A percentile compares a stretch with the other conserved stretches of the same genome.
Evolutionary conservation across 2,113 vertebrate species (phyloP).

Genomic region (Erinaceus europaeus): DNA sequence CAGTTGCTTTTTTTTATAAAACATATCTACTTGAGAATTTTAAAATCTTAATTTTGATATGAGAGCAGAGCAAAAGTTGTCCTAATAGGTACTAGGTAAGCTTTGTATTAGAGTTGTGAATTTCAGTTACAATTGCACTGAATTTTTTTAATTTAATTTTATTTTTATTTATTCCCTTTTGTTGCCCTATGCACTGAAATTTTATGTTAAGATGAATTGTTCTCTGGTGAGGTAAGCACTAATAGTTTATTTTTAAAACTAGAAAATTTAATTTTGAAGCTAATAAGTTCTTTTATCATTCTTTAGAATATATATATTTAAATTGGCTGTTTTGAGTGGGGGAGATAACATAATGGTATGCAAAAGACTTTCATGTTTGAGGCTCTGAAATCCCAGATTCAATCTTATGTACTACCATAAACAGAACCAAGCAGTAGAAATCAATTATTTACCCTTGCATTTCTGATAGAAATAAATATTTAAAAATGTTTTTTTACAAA

Average conservation of each 20-base stretch:
- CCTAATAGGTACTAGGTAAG: not conserved
- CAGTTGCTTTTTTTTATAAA: not conserved
- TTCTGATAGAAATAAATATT: too few species aligned
- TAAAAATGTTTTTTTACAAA: too few species aligned
- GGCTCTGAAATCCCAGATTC: too few species aligned
- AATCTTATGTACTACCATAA: too few species aligned
- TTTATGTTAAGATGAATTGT: not conserved
- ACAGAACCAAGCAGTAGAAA: too few species aligned
- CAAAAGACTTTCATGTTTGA: too few species aligned
- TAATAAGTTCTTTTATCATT: not conserved
- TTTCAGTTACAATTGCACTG: not conserved
- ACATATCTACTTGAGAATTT: not conserved
- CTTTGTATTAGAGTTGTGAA: not conserved
- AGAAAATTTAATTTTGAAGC: not conserved
- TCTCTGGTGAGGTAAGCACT: not conserved
- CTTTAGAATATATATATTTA: too few species aligned
- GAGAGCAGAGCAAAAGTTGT: not conserved
- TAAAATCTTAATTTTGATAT: not conserved
- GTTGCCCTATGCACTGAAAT: not conserved
- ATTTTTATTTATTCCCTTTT: too few species aligned
- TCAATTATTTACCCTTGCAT: too few species aligned
- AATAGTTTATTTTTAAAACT: not conserved
- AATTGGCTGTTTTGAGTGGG: too few species aligned
- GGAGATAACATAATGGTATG: too few species aligned
- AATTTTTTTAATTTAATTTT: not conserved